Conservation (phyloP, 2,113 vertebrate genomes). For the Syrmaticus mikado region DNA sequence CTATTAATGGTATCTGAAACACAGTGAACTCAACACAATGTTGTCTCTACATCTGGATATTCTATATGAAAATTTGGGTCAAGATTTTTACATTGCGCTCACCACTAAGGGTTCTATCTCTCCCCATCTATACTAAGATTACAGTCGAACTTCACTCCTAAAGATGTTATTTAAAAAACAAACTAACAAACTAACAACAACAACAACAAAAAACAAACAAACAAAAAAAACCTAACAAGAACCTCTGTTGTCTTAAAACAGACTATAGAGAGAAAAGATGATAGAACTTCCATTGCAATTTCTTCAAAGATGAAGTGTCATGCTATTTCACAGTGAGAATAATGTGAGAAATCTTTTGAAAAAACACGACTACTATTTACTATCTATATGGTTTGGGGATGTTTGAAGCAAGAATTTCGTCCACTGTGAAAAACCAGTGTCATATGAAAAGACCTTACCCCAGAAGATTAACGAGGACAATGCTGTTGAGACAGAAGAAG, state of each 20-base stretch:
- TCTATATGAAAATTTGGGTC: background rate
- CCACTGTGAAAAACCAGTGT: background rate
- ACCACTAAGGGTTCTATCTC: background rate
- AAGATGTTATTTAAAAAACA: background rate
- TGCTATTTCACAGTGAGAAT: background rate
- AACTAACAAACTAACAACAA: background rate
- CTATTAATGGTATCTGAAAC: background rate
- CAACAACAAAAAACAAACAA: no score
- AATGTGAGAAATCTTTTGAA: background rate
- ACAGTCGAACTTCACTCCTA: background rate
- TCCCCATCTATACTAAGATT: background rate
- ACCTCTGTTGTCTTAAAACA: background rate
- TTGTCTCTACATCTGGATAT: background rate
- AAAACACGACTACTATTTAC: background rate
- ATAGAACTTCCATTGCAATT: background rate
- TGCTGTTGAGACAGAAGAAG: background rate
- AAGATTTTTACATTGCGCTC: background rate
- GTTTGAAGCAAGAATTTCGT: background rate
- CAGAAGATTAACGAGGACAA: background rate
- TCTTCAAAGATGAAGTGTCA: background rate
- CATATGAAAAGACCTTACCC: background rate
- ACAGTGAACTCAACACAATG: background rate
- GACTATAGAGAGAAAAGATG: background rate
- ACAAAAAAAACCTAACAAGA: background rate
- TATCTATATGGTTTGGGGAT: background rate